phyloP scores from a whole-genome alignment of 1,140 invertebrate genomes.

The Ceratoteleas bidentatus region DNA sequence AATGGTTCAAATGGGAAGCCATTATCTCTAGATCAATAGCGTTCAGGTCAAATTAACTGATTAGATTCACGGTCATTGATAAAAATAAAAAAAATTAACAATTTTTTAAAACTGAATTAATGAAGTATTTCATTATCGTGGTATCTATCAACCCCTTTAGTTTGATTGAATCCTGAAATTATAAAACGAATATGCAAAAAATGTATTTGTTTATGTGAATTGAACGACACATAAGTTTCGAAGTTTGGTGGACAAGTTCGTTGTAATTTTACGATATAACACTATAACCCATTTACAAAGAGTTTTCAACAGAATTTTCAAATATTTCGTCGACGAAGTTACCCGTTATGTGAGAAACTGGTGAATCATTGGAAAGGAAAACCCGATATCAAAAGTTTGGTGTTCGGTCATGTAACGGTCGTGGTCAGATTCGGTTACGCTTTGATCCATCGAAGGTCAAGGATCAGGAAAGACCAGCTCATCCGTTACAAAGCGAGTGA shows the following conservation, averaged over 20 bases:
- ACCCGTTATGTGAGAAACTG: slow-evolving; percentile 9
- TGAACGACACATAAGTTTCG: no score
- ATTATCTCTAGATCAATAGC: no score
- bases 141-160: no score
- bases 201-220: no score
- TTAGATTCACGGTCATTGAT: no score
- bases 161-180: neutral
- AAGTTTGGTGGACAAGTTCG: no score
- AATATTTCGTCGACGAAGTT: slow-evolving; percentile 21
- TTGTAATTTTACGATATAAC: slow-evolving; percentile 21
- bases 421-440: slow-evolving; percentile 5
- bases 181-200: slow-evolving; percentile 15
- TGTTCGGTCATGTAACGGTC: slow-evolving; percentile 13
- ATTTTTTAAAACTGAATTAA: no score
- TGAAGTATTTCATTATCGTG: no score
- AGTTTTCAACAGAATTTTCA: slow-evolving; percentile 41
- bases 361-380: slow-evolving; percentile 13
- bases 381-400: slow-evolving; percentile 22
- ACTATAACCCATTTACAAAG: slow-evolving; percentile 4
- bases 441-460: slow-evolving; percentile 8
- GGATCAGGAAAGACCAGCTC: neutral
- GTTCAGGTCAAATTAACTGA: no score
- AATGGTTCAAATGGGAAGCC: no score
- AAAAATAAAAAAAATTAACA: no score
- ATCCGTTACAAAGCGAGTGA: slow-evolving; percentile 17